Base-by-base conservation (phyloP, 2,888 invertebrate genomes). In the Sinhomidia bicolor region DNA sequence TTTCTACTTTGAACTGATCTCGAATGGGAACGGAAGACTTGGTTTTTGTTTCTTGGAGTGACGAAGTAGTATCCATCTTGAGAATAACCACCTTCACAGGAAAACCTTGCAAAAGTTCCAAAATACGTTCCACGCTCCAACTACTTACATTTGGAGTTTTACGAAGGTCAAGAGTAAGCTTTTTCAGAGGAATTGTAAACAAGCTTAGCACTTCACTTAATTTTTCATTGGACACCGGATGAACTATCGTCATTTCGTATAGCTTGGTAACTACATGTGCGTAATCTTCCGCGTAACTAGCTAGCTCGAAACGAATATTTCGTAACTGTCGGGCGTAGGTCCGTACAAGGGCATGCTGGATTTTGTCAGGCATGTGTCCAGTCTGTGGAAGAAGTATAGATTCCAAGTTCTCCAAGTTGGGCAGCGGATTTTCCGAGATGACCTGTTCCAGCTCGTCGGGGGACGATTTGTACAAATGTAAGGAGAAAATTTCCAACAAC, bases 121-220 rank as follows among this genome's bases (percentile, higher is more conserved):
- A n/a, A 44, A 74, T 12, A 23, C 20, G 14, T 47, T 74, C 44
- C 0, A 47, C 26, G 23, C 74, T 74, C 74, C 74, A 74, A 20
- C 20, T 0, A 7, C 5, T 20, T 3, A 26, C 6, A 2, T 74
- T 74, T 14, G 74, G 44, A n/a, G 9, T 47, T 2, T 47, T 23
- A 0, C 44, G 41, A 6, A 74, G 74, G 17, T 74, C 74, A 1
- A 74, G 47, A 47, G 17, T 17, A 12, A 74, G 26, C 20, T 74
- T 74, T 23, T 20, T 41, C 26, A 74, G 29, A 9, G 74, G 74
- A 44, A 74, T 74, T 14, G 74, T 74, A 29, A 74, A 74, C 41
- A 74, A 23, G 23, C 20, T 47, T 0, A 74, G 44, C 26, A n/a
- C 4, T 26, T 44, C 1, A 23, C 23, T 74, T 6, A 74, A 14